phyloP scores from a whole-genome alignment of 2,113 vertebrate species.

The Phasianus colchicus region DNA sequence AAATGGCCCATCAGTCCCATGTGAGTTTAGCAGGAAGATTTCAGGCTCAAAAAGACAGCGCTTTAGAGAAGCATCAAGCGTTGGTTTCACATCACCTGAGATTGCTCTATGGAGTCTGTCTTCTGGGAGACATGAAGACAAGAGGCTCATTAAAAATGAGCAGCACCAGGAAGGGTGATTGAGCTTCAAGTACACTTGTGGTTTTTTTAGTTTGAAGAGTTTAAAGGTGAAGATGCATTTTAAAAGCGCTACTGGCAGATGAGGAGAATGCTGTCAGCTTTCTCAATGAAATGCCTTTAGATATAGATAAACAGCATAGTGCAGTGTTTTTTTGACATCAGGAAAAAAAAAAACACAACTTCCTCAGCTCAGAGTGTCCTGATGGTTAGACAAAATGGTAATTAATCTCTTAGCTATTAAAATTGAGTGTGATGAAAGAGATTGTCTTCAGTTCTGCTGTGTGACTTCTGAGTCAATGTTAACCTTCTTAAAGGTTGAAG shows the following conservation, averaged over 20 bases:
- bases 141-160: slow-evolving; percentile 84
- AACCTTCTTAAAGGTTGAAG: background rate
- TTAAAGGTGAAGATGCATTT: slow-evolving; percentile 73
- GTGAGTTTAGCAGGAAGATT: slow-evolving; percentile 81
- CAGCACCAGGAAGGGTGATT: slow-evolving; percentile 74
- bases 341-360: background rate
- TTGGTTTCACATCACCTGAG: slow-evolving; percentile 84
- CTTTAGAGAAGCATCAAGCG: slow-evolving; percentile 75
- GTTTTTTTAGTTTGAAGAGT: slow-evolving; percentile 75
- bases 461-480: background rate
- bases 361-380: background rate
- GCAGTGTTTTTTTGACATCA: background rate
- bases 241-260: slow-evolving; percentile 79
- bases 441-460: background rate
- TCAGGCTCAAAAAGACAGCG: slow-evolving; percentile 75
- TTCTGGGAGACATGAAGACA: slow-evolving; percentile 74
- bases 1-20: slow-evolving; percentile 81
- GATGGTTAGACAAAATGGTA: background rate
- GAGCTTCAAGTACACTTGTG: slow-evolving; percentile 74
- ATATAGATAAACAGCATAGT: background rate
- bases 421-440: background rate
- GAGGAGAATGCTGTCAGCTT: slow-evolving; percentile 68
- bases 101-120: slow-evolving; percentile 84
- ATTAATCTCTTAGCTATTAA: background rate
- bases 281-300: slow-evolving; percentile 19